phyloP scores from a whole-genome alignment of 2,113 vertebrate species.

The Leptocoma aspasia region DNA sequence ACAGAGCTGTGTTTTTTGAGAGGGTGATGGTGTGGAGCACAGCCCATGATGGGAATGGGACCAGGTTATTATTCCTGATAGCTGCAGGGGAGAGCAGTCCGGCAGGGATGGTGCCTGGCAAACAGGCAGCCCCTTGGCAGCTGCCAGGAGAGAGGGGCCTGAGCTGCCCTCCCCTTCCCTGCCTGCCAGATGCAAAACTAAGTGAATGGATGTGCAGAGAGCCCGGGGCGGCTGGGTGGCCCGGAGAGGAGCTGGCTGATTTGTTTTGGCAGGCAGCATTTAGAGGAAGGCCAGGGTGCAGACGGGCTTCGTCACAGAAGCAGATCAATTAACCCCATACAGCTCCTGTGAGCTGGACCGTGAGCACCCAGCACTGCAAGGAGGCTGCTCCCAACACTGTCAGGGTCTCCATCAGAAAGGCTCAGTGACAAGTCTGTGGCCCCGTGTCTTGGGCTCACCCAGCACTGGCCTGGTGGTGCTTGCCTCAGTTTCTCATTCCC shows the following conservation, averaged over 20 bases:
- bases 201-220: conserved; percentile 7
- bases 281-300: conserved; percentile 27
- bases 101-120: not conserved
- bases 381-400: not conserved
- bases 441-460: rapidly evolving
- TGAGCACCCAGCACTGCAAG: not conserved
- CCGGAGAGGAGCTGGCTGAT: conserved; percentile 21
- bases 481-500: not conserved
- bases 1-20: not conserved
- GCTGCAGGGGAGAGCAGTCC: not conserved
- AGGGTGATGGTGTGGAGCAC: not conserved
- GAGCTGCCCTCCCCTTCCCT: not conserved
- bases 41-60: not conserved
- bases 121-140: not conserved
- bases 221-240: not conserved
- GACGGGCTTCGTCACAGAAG: conserved; percentile 22
- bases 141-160: not conserved
- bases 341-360: not conserved
- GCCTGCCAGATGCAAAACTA: conserved; percentile 1
- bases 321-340: conserved; percentile 56
- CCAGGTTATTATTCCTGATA: not conserved
- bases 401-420: not conserved
- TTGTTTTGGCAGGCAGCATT: conserved; percentile 46
- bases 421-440: rapidly evolving
- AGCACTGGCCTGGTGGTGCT: not conserved